phyloP scores from a whole-genome alignment of 1,140 invertebrate genomes.

The Venustaconcha ellipsiformis region DNA sequence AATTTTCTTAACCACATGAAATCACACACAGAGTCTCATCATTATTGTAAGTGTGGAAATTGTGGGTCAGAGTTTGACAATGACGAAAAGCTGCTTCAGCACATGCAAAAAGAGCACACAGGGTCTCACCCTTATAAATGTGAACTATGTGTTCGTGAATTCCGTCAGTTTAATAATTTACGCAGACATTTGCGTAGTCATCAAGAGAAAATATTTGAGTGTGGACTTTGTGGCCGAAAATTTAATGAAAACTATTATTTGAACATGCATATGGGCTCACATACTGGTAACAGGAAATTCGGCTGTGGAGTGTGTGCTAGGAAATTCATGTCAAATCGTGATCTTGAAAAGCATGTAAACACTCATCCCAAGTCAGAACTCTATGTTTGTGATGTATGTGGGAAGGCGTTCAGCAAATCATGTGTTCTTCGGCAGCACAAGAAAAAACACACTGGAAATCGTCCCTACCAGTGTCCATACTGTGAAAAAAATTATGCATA shows the following conservation, averaged over 20 bases:
- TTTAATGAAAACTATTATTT: conserved; percentile 48
- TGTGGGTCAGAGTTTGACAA: conserved; percentile 25
- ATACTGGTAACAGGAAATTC: conserved; percentile 45
- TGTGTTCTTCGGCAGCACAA: conserved; percentile 45
- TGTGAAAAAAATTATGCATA: conserved; percentile 91
- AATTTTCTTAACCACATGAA: conserved; percentile 42
- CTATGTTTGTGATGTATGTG: conserved; percentile 43
- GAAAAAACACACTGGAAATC: conserved; percentile 54
- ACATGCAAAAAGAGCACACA: conserved; percentile 48
- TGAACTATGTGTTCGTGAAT: conserved; percentile 90
- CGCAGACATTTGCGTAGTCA: conserved; percentile 84
- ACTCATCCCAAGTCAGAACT: conserved; percentile 40
- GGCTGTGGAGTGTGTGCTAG: conserved; percentile 43
- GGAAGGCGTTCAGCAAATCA: conserved; percentile 45
- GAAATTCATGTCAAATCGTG: conserved; percentile 30
- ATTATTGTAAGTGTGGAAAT: conserved; percentile 28
- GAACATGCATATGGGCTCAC: conserved; percentile 45
- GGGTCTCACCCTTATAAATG: conserved; percentile 61
- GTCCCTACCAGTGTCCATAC: conserved; percentile 74
- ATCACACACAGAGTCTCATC: conserved; percentile 16
- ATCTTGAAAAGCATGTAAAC: conserved; percentile 43
- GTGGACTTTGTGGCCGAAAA: conserved; percentile 78
- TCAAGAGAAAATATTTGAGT: conserved; percentile 82
- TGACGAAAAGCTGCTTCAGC: conserved; percentile 34
- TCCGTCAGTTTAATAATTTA: conserved; percentile 89